phyloP scores from a whole-genome alignment of 2,888 invertebrate species.

The Eupithecia subumbrata region DNA sequence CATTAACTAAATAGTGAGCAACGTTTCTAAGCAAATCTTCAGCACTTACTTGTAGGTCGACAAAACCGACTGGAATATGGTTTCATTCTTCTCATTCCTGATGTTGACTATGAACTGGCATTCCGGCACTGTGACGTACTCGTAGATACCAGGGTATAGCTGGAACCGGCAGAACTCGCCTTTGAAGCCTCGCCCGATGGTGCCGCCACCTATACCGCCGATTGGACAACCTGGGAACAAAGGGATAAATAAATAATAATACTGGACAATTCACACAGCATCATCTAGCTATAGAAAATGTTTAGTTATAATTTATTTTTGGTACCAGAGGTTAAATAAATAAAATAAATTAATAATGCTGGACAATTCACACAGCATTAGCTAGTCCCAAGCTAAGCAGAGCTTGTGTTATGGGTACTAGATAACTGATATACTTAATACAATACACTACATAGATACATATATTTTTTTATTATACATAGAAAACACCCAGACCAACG shows the following conservation, averaged over 20 bases:
- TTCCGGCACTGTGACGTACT: constrained; percentile 91
- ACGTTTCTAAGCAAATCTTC: neutral
- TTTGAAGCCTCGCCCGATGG: constrained; percentile 95
- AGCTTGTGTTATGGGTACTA: too few species aligned
- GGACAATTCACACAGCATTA: too few species aligned
- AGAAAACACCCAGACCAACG: too few species aligned
- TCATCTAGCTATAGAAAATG: too few species aligned
- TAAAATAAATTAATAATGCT: neutral
- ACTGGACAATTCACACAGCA: too few species aligned
- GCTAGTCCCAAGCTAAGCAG: too few species aligned
- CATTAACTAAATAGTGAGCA: too few species aligned
- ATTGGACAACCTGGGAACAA: constrained; percentile 84
- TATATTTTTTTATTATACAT: too few species aligned
- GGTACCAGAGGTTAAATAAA: too few species aligned
- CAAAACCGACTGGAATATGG: constrained; percentile 91
- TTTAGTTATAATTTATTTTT: too few species aligned
- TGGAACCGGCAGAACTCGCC: constrained; percentile 97
- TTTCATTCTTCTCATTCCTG: constrained; percentile 86
- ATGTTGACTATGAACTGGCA: constrained; percentile 97
- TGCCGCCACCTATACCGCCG: constrained; percentile 83
- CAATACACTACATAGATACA: too few species aligned
- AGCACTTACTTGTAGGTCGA: constrained; percentile 88
- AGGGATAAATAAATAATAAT: neutral
- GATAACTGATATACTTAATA: too few species aligned
- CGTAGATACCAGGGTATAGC: constrained; percentile 94